phyloP scores from a whole-genome alignment of 2,113 vertebrate genomes.

The Gopherus evgoodei region DNA sequence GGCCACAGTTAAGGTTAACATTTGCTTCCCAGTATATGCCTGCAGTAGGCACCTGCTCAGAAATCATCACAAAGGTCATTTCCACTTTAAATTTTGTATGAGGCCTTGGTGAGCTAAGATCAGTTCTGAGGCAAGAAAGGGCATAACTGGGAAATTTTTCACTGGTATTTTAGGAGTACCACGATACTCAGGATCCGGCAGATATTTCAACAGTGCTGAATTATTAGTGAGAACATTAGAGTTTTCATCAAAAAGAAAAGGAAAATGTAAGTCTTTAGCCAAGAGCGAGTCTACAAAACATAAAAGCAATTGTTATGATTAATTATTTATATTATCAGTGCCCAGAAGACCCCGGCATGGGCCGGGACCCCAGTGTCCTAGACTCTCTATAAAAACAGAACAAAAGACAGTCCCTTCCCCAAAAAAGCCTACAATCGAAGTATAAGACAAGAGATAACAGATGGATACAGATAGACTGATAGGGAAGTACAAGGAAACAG shows the following conservation, averaged over 20 bases:
- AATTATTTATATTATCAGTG: too few relatives aligned
- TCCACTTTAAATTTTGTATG: constrained; percentile 6
- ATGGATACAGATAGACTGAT: neutral
- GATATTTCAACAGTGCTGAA: neutral
- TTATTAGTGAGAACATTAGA: neutral
- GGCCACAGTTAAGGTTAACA: neutral
- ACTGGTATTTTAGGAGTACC: neutral
- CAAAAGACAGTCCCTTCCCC: neutral
- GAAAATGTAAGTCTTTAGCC: neutral
- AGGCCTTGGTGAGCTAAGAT: neutral
- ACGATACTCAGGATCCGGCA: neutral
- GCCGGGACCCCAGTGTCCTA: neutral
- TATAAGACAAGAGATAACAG: neutral
- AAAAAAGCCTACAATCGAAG: neutral
- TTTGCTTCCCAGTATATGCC: neutral
- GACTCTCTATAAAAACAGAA: neutral
- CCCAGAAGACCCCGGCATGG: neutral
- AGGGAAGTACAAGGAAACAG: neutral
- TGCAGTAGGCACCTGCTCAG: constrained; percentile 17
- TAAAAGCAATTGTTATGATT: neutral
- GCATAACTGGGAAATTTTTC: constrained; percentile 13
- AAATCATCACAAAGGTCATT: constrained; percentile 29
- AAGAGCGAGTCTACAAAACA: neutral
- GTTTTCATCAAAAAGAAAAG: neutral
- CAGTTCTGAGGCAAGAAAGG: constrained; percentile 3